Evolutionary conservation across 2,113 vertebrate species (phyloP).

Genomic region (Heteronetta atricapilla): DNA sequence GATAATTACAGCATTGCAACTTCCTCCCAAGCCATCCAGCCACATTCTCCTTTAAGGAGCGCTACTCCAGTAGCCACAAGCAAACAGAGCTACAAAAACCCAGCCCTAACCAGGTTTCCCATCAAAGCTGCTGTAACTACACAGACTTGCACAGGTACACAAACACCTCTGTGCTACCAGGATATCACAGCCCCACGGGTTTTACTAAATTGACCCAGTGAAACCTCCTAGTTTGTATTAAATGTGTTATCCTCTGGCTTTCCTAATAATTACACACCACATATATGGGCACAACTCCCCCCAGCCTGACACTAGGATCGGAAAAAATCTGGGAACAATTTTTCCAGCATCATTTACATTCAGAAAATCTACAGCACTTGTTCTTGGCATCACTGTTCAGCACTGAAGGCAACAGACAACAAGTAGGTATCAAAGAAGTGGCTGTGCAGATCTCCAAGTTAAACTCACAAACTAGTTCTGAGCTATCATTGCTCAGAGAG

Average conservation of each 20-base stretch:
- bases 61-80: neutral
- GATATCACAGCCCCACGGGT: rapidly evolving
- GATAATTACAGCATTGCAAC: conserved; percentile 46
- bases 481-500: neutral
- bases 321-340: neutral
- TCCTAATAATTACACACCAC: neutral
- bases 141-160: neutral
- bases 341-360: neutral
- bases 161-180: neutral
- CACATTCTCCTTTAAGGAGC: conserved; percentile 56
- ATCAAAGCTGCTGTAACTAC: neutral
- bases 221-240: neutral
- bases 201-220: neutral
- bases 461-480: conserved; percentile 9
- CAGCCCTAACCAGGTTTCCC: neutral
- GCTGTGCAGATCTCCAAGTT: neutral
- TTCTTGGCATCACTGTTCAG: neutral
- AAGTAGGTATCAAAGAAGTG: neutral
- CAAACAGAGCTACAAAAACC: neutral
- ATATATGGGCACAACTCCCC: neutral
- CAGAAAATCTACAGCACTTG: neutral
- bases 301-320: neutral
- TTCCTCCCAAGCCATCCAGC: conserved; percentile 59
- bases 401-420: neutral
- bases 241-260: neutral